These are phyloP conservation scores for Gonioctena quinquepunctata DNA, from an alignment of 1,140 invertebrate species.

Conservation along the genomic window DNA sequence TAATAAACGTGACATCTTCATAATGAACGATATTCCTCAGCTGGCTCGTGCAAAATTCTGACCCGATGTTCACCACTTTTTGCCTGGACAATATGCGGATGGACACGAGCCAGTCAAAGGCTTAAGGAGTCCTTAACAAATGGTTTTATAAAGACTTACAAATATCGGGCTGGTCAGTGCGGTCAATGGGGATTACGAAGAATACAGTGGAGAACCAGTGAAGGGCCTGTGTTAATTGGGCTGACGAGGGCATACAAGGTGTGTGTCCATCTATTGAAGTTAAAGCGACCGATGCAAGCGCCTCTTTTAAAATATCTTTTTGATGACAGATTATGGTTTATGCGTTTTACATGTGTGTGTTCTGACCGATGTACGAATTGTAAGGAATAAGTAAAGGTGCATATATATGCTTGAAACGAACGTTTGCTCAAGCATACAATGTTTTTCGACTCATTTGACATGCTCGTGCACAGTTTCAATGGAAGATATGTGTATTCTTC, in stretches of 20 bases:
- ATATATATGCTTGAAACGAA: background rate
- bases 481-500: too few species aligned
- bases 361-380: background rate
- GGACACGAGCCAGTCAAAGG: conserved; percentile 17
- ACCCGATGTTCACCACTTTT: background rate
- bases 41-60: background rate
- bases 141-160: conserved; percentile 22
- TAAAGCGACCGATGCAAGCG: conserved; percentile 4
- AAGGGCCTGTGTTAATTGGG: conserved; percentile 28
- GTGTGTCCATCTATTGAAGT: conserved; percentile 6
- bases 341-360: background rate
- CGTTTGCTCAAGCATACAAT: background rate
- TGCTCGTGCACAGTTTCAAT: too few species aligned
- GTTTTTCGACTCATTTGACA: too few species aligned
- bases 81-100: background rate
- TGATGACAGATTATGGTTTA: conserved; percentile 23
- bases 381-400: background rate
- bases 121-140: conserved; percentile 23
- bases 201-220: conserved; percentile 20
- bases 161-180: conserved; percentile 14
- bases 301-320: background rate
- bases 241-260: conserved; percentile 15
- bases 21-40: background rate
- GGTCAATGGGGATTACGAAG: conserved; percentile 26
- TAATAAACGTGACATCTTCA: background rate